A percentile compares a stretch with the other conserved stretches of the same genome.
Conservation (phyloP, 2,888 invertebrate genomes). For the Apamea sordens region DNA sequence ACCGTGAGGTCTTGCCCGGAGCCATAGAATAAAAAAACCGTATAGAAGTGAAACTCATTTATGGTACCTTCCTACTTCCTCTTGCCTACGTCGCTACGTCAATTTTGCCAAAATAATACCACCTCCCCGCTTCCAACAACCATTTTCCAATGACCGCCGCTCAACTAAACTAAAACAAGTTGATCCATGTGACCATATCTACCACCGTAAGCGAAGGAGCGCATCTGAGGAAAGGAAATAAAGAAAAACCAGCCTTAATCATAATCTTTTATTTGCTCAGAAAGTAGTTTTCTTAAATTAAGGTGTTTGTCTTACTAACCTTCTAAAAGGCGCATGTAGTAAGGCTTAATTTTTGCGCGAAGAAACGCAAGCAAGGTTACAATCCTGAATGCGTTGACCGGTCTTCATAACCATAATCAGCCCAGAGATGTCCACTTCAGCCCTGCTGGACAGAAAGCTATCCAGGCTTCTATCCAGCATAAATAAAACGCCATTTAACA, state of each 20-base stretch:
- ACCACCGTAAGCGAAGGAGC: too few species aligned
- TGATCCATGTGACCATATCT: not conserved
- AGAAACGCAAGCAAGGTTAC: not conserved
- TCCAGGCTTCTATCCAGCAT: not conserved
- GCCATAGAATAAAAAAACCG: conserved; percentile 12
- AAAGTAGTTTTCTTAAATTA: too few species aligned
- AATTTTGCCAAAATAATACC: not conserved
- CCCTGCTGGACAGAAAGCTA: not conserved
- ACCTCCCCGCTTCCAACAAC: not conserved
- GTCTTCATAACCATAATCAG: not conserved
- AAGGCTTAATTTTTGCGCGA: too few species aligned
- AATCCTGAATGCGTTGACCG: not conserved
- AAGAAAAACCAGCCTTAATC: not conserved
- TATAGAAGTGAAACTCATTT: not conserved
- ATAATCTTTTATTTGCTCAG: too few species aligned
- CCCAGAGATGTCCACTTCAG: not conserved
- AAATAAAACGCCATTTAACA: not conserved
- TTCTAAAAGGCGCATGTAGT: too few species aligned
- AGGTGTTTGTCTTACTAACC: too few species aligned
- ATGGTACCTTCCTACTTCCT: not conserved
- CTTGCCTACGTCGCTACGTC: not conserved
- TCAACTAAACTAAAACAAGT: not conserved
- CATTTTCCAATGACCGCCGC: too few species aligned
- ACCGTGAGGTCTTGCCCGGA: conserved; percentile 77
- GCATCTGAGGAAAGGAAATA: too few species aligned